Percentiles rank a stretch among this genome's conserved stretches.
phyloP scores from a whole-genome alignment of 1,140 invertebrate species.

The Brachionus rotundiformis region DNA sequence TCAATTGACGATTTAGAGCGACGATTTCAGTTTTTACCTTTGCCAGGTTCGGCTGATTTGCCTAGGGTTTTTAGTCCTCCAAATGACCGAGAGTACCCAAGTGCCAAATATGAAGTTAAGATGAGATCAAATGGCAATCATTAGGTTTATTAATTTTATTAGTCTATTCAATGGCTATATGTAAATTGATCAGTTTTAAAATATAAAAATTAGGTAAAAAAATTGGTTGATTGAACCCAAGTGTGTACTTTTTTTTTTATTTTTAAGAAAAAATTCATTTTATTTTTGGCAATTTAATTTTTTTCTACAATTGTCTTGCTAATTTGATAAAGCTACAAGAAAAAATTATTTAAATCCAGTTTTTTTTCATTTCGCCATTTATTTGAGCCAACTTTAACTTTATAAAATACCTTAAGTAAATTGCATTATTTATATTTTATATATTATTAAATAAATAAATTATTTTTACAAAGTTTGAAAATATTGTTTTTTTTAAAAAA shows the following conservation, averaged over 20 bases:
- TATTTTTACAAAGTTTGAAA: conserved; percentile 8
- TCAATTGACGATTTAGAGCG: not conserved
- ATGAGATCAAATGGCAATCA: conserved; percentile 11
- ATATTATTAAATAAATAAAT: conserved; percentile 6
- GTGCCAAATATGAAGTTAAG: conserved; percentile 38
- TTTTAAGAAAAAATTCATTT: not conserved
- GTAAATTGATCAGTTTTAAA: conserved; percentile 9
- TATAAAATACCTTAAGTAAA: not conserved
- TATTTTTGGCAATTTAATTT: not conserved
- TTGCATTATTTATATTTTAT: not conserved
- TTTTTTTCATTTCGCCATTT: not conserved
- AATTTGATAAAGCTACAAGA: not conserved
- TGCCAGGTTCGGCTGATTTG: not conserved
- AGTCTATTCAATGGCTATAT: not conserved
- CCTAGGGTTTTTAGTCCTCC: conserved; percentile 17
- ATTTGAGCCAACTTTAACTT: not conserved
- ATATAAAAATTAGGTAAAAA: not conserved
- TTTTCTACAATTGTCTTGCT: not conserved
- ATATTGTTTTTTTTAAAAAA: not conserved
- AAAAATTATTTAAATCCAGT: not conserved
- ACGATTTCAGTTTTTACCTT: conserved; percentile 32
- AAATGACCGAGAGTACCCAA: conserved; percentile 28
- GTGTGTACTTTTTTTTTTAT: not conserved
- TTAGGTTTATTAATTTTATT: not conserved
- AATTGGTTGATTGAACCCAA: not conserved